Conservation (phyloP, 92 coral and sea anemone genomes). For the Phymanthus crucifer region DNA sequence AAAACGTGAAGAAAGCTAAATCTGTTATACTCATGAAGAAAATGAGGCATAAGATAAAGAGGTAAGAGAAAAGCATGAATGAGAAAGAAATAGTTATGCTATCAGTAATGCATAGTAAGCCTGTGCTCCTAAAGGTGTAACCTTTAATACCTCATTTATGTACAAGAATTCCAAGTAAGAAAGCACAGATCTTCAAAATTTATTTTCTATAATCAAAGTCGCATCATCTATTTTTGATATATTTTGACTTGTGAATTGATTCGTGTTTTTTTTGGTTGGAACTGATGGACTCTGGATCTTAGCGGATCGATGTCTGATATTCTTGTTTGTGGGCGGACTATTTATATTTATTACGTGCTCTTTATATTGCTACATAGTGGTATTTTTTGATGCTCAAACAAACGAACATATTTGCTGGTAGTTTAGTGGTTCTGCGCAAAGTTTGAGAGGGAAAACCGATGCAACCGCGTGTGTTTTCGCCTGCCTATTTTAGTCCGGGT, state of each 20-base stretch:
- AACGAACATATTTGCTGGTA: too few relatives aligned
- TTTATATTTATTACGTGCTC: neutral
- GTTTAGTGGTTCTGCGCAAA: too few relatives aligned
- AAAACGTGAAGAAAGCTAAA: neutral
- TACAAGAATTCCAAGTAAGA: neutral
- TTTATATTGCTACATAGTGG: neutral
- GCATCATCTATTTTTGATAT: neutral
- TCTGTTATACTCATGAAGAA: slow-evolving; percentile 8
- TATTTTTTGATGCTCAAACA: too few relatives aligned
- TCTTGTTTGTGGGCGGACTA: neutral
- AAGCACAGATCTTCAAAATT: neutral
- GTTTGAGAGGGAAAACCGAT: too few relatives aligned
- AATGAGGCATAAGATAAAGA: neutral
- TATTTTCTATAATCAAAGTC: neutral
- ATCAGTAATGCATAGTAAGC: too few relatives aligned
- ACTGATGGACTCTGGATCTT: neutral
- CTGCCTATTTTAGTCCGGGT: too few relatives aligned
- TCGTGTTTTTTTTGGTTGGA: neutral
- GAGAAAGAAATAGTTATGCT: neutral
- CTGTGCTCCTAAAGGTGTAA: too few relatives aligned
- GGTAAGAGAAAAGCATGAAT: neutral
- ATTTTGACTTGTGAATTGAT: neutral
- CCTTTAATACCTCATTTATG: too few relatives aligned
- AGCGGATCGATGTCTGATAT: neutral
- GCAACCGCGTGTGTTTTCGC: too few relatives aligned